Evolutionary conservation across 2,888 invertebrate genomes (phyloP), one percentile per base, ranked within the genome.

Genomic region (Caenorhabditis sulstoni): DNA sequence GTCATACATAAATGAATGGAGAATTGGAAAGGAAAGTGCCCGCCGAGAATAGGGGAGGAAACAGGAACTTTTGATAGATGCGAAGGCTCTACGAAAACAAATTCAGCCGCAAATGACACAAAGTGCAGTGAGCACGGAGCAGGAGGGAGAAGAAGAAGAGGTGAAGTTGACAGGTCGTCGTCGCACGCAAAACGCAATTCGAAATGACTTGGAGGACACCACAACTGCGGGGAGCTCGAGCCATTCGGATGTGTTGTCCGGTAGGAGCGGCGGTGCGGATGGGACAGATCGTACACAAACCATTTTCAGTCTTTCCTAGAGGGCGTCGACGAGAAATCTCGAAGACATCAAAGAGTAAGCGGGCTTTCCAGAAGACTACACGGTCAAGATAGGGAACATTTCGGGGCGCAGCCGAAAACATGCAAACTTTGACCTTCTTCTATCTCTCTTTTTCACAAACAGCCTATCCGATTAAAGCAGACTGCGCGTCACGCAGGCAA

Each of bases 391-490:
- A 41, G 11, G 12, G 39, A 57, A 57, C 41, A 41, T 57, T 35
- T 35, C 14, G 11, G 41, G 41, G 11, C 7, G 41, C 41, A 12
- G 4, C 8, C 11, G 16, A 20, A 35, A 41, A 8, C 23, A 22
- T 52, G 16, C 50, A 58, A 58, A 58, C 62, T 62, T 62, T 62
- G 49, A 62, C 49, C 49, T 61, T 61, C 35, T 45, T 22, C 44
- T 39, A 16, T 47, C 35, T 35, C 12, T 18, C 61, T 41, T 23
- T 9, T 18, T 8, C 45, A 47, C 16, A 52, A 23, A n/a, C 11
- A 61, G 18, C 29, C 61, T 61, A 47, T 62, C 62, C 62, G 50
- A 62, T 62, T 49, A 39, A 67, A 49, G 35, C 49, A 47, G 62
- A 62, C 47, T n/a, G 52, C 22, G 52, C 14, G 29, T 29, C 14